phyloP scores from a whole-genome alignment of 1,140 invertebrate species.

The Phymastichus coffea region DNA sequence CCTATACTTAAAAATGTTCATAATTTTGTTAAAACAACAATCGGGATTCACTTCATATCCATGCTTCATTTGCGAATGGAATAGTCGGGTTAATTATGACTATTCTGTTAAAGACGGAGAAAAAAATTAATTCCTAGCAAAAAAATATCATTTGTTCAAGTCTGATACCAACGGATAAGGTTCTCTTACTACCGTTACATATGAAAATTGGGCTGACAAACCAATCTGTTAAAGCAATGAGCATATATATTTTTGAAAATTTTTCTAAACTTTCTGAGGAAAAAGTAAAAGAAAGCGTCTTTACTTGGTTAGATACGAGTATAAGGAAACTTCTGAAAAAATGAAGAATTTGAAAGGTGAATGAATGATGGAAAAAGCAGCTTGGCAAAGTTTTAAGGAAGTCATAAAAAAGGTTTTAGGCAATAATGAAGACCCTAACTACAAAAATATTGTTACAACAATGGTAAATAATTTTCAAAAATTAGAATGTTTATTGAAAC shows the following conservation, averaged over 20 bases:
- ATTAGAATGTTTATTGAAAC: no score
- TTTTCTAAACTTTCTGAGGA: slow-evolving; percentile 11
- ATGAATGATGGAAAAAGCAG: no score
- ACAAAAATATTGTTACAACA: no score
- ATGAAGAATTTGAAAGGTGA: neutral
- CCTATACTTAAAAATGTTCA: no score
- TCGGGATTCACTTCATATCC: no score
- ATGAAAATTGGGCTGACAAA: neutral
- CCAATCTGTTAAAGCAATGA: slow-evolving; percentile 8
- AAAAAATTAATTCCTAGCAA: neutral
- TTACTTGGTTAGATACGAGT: neutral
- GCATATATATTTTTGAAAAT: slow-evolving; percentile 1
- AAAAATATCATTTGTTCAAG: neutral
- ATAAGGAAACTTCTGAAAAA: neutral
- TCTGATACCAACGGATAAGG: slow-evolving; percentile 4
- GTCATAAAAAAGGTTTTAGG: no score
- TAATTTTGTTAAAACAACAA: no score
- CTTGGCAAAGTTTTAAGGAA: no score
- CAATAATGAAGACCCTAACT: no score
- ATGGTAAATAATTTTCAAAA: no score
- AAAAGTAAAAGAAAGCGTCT: neutral
- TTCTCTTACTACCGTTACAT: neutral
- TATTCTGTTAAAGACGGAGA: neutral
- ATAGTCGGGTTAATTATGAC: no score
- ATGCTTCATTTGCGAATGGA: no score